A percentile compares a stretch with the other conserved stretches of the same genome.
Conservation (phyloP, 2,888 invertebrate species). For the Dynastes maya region DNA sequence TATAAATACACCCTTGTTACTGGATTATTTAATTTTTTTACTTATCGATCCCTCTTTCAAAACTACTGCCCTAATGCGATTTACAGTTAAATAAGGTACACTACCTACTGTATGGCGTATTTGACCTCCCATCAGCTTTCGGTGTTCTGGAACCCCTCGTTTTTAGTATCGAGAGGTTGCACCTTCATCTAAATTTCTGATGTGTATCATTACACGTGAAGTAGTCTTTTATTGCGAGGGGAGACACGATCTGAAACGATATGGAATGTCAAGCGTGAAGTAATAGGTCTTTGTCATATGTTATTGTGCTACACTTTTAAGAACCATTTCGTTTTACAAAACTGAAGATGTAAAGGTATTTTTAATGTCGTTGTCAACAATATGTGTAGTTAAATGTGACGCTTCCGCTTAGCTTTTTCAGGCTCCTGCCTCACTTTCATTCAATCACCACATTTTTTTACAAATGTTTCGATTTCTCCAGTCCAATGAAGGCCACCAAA, state of each 20-base stretch:
- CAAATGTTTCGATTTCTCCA: too few relatives aligned
- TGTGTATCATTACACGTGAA: slow-evolving; percentile 15
- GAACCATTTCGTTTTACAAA: too few relatives aligned
- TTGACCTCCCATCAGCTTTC: background rate
- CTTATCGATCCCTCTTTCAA: slow-evolving; percentile 4
- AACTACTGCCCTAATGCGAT: slow-evolving; percentile 1
- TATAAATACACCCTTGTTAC: background rate
- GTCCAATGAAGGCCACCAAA: too few relatives aligned
- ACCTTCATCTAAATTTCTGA: slow-evolving; percentile 4
- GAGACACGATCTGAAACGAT: background rate
- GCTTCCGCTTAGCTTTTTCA: too few relatives aligned
- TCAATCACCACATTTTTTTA: too few relatives aligned
- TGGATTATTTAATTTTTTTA: background rate
- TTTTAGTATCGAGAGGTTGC: background rate
- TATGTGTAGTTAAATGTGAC: too few relatives aligned
- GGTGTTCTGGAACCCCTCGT: background rate
- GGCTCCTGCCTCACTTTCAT: too few relatives aligned
- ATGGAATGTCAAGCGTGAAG: background rate
- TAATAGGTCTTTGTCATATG: background rate
- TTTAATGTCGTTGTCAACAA: too few relatives aligned
- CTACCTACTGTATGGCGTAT: slow-evolving; percentile 10
- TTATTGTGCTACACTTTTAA: too few relatives aligned
- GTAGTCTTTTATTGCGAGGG: slow-evolving; percentile 3
- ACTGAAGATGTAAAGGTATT: too few relatives aligned
- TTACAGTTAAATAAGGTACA: slow-evolving; percentile 30